phyloP scores from a whole-genome alignment of 2,888 invertebrate genomes.

The Trichopria drosophilae region DNA sequence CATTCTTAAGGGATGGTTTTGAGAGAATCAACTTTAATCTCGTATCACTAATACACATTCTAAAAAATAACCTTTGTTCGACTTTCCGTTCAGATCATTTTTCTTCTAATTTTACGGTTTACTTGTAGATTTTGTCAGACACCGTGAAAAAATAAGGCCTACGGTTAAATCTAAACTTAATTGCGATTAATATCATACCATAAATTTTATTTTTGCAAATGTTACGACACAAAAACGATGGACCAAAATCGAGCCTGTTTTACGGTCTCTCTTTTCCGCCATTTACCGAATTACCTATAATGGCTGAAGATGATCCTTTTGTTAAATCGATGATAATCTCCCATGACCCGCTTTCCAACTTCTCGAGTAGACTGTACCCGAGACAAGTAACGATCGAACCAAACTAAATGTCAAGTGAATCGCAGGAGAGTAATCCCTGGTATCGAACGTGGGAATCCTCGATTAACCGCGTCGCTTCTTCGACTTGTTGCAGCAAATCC shows the following conservation, averaged over 20 bases:
- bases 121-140: too few species aligned
- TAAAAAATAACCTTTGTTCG: too few species aligned
- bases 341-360: background rate
- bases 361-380: constrained; percentile 4
- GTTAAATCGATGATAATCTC: background rate
- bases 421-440: background rate
- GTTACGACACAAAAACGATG: background rate
- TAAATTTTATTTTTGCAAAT: background rate
- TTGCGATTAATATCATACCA: background rate
- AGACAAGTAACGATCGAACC: constrained; percentile 14
- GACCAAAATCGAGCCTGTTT: too few species aligned
- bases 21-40: too few species aligned
- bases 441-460: constrained; percentile 24
- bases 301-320: constrained; percentile 5
- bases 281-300: too few species aligned
- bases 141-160: too few species aligned
- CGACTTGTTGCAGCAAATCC: constrained; percentile 38
- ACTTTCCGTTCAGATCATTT: too few species aligned
- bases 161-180: background rate
- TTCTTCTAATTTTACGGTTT: too few species aligned
- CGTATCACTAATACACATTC: too few species aligned
- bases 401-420: constrained; percentile 21
- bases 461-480: constrained; percentile 27
- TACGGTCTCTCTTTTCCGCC: too few species aligned
- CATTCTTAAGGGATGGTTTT: too few species aligned